A percentile compares a stretch with the other conserved stretches of the same genome.
These are phyloP conservation scores for Brachyhypopomus gauderio DNA, from an alignment of 2,113 vertebrate genomes.

Conservation along the genomic window DNA sequence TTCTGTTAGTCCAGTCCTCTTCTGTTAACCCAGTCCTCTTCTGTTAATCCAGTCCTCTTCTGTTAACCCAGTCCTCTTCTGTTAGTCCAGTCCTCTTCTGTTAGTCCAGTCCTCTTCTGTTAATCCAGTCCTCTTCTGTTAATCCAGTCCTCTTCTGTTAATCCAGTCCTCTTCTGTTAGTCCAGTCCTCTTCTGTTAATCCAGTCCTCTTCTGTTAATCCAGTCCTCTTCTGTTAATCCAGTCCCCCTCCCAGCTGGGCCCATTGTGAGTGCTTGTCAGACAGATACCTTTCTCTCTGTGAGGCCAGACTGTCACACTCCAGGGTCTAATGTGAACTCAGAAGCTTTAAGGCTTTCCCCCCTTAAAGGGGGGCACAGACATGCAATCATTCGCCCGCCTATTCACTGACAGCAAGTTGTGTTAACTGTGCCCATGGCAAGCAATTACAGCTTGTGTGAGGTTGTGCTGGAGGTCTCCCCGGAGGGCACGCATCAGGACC, in stretches of 20 bases:
- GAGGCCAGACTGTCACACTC: constrained; percentile 35
- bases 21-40: no score
- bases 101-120: no score
- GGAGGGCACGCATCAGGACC: constrained; percentile 14
- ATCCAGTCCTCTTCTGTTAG: neutral
- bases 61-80: no score
- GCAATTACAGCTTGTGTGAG: constrained; percentile 23
- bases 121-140: no score
- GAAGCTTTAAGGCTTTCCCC: constrained; percentile 18
- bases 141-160: no score
- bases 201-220: constrained; percentile 4
- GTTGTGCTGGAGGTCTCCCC: neutral
- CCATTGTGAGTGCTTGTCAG: constrained; percentile 42
- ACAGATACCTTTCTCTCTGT: constrained; percentile 33
- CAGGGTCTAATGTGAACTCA: constrained; percentile 45
- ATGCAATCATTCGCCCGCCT: neutral
- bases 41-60: no score
- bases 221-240: constrained; percentile 8
- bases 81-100: no score
- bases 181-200: constrained; percentile 13
- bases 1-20: no score
- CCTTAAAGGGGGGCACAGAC: neutral
- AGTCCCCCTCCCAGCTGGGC: constrained; percentile 6
- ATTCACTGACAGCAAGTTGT: constrained; percentile 1
- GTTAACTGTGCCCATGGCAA: constrained; percentile 30